phyloP scores from a whole-genome alignment of 2,797 vertebrate species.

The Takifugu ocellatus region DNA sequence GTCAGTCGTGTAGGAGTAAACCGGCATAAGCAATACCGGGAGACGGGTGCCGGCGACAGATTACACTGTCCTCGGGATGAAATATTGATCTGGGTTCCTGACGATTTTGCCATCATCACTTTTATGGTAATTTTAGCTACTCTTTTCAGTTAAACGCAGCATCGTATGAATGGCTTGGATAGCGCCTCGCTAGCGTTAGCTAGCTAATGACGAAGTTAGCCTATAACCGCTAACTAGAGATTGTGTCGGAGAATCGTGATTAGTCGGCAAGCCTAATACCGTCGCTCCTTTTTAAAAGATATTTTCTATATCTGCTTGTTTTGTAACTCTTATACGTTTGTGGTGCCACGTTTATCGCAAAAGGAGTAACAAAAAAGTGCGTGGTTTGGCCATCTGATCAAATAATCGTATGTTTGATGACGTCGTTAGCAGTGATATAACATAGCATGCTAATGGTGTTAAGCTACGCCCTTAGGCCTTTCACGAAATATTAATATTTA shows the following conservation, averaged over 20 bases:
- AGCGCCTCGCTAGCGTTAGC: conserved; percentile 12
- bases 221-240: conserved; percentile 20
- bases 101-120: background rate
- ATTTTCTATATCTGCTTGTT: rapidly evolving
- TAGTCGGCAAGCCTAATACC: background rate
- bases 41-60: conserved; percentile 31
- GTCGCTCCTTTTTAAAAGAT: rapidly evolving
- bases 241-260: conserved; percentile 11
- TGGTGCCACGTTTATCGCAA: too few relatives aligned
- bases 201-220: conserved; percentile 32
- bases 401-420: conserved; percentile 38
- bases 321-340: too few relatives aligned
- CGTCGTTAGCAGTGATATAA: conserved; percentile 54
- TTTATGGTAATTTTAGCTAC: conserved; percentile 15
- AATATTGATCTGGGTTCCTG: background rate
- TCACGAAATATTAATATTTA: background rate
- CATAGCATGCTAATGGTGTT: conserved; percentile 52
- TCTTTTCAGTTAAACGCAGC: background rate
- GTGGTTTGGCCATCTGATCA: conserved; percentile 26
- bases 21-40: conserved; percentile 47
- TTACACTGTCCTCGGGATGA: conserved; percentile 25
- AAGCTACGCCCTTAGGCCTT: conserved; percentile 53
- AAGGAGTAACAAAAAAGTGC: conserved; percentile 16
- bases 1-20: conserved; percentile 38
- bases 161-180: background rate